These are phyloP conservation scores for Oryctes rhinoceros DNA, from an alignment of 1,140 invertebrate species.

Conservation along the genomic window DNA sequence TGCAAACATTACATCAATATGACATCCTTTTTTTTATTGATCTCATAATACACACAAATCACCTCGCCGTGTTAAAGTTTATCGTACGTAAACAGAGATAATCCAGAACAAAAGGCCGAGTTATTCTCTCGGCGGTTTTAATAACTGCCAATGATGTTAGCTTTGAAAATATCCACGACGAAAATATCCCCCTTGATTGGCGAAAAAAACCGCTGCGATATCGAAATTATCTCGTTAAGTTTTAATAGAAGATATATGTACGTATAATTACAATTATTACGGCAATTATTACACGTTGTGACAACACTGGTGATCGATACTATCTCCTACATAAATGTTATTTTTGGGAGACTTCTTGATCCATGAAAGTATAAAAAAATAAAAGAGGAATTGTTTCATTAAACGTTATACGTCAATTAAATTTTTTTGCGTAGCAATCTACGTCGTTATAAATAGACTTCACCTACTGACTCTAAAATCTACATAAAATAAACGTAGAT, in stretches of 20 bases:
- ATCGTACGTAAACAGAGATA: background rate
- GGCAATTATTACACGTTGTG: background rate
- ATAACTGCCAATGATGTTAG: background rate
- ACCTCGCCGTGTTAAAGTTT: background rate
- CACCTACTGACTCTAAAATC: too few species aligned
- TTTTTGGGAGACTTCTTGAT: background rate
- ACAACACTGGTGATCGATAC: background rate
- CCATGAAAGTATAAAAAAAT: background rate
- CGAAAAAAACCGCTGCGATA: background rate
- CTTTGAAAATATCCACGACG: background rate
- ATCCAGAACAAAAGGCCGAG: background rate
- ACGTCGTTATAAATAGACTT: too few species aligned
- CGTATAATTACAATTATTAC: background rate
- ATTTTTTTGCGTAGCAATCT: too few species aligned
- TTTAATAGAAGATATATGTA: background rate
- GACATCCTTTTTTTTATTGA: constrained; percentile 7
- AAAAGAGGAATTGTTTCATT: too few species aligned
- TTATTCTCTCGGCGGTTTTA: background rate
- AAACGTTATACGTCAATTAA: too few species aligned
- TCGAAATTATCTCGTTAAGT: background rate
- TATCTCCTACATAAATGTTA: background rate
- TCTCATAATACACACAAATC: constrained; percentile 22
- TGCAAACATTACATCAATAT: constrained; percentile 12
- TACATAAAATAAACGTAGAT: too few species aligned
- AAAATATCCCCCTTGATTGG: background rate